Evolutionary conservation across 2,797 vertebrate species (phyloP), one percentile per base, ranked within the genome.

Genomic region (Bothrops alternatus): DNA sequence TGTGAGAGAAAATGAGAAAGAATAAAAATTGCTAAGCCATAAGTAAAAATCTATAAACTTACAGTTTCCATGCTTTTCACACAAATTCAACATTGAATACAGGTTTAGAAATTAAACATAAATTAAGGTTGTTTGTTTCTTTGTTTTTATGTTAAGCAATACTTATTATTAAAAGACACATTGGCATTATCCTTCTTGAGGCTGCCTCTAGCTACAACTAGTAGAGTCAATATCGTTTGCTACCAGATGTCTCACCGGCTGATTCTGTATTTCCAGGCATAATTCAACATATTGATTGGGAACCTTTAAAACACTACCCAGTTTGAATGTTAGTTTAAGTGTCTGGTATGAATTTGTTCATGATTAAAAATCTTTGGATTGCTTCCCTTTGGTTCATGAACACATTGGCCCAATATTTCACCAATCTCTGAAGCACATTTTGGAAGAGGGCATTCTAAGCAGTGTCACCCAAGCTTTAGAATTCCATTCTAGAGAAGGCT

Each of bases 11-110:
- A 42, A 47, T 57, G 90, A 53, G 63, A 4, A 0, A 69, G 55
- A 86, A 3, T 60, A 53, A 86, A 2, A 32, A 18, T 10, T 0
- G 0, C 1, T 0, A 0, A 12, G 14, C 14, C 42, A 12, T n/a
- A 56, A 11, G 32, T 85, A 18, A 10, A 23, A 37, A 4, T 50
- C 2, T 32, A 20, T 6, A 88, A 10, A 1, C 13, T 37, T 3
- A 13, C 50, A 37, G 0, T 47, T 91, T 89, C 2, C 0, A 3
- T 37, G 13, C 2, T 88, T 87, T 87, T 20, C 93, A 87, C 16
- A 90, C 0, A 0, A 20, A 20, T 42, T 6, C 28, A 56, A 18
- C 1, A 0, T 0, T 47, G 90, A 61, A 0, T 4, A 0, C 32
- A 14, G 0, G 63, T 73, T 90, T 92, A n/a, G 65, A 82, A 10